Base-by-base conservation (phyloP, 1,140 invertebrate genomes). In the Drosophila nannoptera region DNA sequence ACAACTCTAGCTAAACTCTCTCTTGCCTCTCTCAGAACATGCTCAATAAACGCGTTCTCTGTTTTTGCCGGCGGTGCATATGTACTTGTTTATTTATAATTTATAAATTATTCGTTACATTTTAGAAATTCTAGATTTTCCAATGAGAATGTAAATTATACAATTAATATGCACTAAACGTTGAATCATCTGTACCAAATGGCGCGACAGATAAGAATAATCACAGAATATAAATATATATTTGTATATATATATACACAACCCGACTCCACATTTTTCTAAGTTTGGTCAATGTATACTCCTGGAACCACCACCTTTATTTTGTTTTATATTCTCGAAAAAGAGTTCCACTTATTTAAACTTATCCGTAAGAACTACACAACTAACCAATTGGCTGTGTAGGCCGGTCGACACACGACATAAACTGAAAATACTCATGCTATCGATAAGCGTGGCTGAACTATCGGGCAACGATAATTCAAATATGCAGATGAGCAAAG, bases 71-170 rank as follows among this genome's bases (percentile, higher is more conserved):
- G 77, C 73, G 62, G 33, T 81, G 63, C 56, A 69, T 66, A 38
- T 81, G 73, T 81, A 73, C 81, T 81, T 69, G 73, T 73, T 73
- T 81, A 81, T 81, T 81, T 81, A 81, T 81, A 81, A 81, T 81
- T 81, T 60, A 80, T 56, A 76, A 75, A 42, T 50, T 22, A 22
- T 1, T 22, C 22, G 35, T 54, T 66, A 70, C 62, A 59, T 32
- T 40, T 46, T 59, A 46, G 22, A 22, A 22, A 22, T 22, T 22
- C 3, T 22, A 1, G 22, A 22, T 22, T 22, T 22, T 22, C 22
- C 22, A 22, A 22, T 22, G 22, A 22, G 22, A 22, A 22, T 22
- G 3, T 22, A 22, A 22, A 22, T 22, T 22, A 22, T 22, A 22
- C 22, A 22, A 22, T 22, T 22, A 22, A 22, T 22, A 22, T 22